Base-by-base conservation (phyloP, 64 coral and sea anemone species). In the Exaiptasia diaphana region DNA sequence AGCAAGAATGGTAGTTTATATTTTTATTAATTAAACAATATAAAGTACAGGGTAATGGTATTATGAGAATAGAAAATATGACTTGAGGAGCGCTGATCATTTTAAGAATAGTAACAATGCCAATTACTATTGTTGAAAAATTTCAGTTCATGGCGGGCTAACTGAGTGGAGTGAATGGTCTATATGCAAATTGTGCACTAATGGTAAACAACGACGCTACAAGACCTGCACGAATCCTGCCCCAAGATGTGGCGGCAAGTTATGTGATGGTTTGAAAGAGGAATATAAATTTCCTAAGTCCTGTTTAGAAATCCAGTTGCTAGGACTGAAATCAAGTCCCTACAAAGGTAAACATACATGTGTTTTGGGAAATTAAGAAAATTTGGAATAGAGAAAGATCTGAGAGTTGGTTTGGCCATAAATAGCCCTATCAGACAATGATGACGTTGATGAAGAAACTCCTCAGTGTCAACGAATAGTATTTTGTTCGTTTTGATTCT, bases 141-240 rank as follows among this genome's bases (percentile, higher is more conserved):
- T 70, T 69, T 14, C 35, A 93, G 90, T 93, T 32, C 30, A 88
- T 45, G 90, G 84, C 50, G 70, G 71, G 5, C 32, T 93, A 20
- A 43, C 70, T 2, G 33, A 93, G 48, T 93, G 90, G 90, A 49
- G 84, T 30, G 32, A n/a, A 5, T 93, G 90, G 90, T 69, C 24
- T 18, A 82, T 67, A 78, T 93, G 90, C 57, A 77, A 88, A 33
- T 9, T 76, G 26, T 93, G 85, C 7, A 78, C 85, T 5, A 44
- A 57, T 35, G 85, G 84, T 0, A 87, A 87, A 21, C 69, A 88
- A n/a, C 67, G 12, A 17, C 68, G 90, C 31, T n/a, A 60, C 26
- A 75, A 63, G 26, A 77, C 45, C 3, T 93, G 85, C 40, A 75
- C 68, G 12, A 72, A 72, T 15, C 90, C 90, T 18, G 85, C 68